Percentiles rank a stretch among this genome's conserved stretches.
Evolutionary conservation across 2,888 invertebrate genomes (phyloP).

Genomic region (Acleris sparsana): DNA sequence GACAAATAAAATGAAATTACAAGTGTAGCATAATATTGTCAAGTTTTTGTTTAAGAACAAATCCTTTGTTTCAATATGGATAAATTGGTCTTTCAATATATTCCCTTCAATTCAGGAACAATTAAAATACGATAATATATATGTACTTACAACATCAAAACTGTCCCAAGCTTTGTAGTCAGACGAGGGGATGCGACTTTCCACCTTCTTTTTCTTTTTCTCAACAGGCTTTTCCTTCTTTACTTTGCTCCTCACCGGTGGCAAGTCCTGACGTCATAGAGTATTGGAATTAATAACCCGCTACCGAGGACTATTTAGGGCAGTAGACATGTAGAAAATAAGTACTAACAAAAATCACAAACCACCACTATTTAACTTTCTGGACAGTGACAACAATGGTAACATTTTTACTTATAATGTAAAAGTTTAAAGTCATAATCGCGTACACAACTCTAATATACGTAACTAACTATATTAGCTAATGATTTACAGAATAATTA

Average conservation of each 20-base stretch:
- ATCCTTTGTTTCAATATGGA: not conserved
- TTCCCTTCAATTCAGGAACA: not conserved
- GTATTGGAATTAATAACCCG: conserved; percentile 35
- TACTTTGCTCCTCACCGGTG: conserved; percentile 80
- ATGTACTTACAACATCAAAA: conserved; percentile 88
- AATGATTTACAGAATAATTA: conserved; percentile 39
- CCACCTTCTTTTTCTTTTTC: conserved; percentile 59
- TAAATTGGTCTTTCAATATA: not conserved
- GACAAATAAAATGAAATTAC: too few species aligned
- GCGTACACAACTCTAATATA: conserved; percentile 9
- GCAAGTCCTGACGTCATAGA: conserved; percentile 68
- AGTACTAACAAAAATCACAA: conserved; percentile 37
- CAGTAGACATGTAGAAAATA: conserved; percentile 38
- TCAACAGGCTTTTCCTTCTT: conserved; percentile 68
- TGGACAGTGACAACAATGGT: conserved; percentile 25
- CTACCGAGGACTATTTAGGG: conserved; percentile 33
- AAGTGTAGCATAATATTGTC: not conserved
- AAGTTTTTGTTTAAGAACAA: not conserved
- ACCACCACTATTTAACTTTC: conserved; percentile 34
- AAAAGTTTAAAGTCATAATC: not conserved
- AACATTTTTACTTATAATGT: conserved; percentile 38
- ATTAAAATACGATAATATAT: not conserved
- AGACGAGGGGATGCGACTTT: conserved; percentile 81
- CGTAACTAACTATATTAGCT: conserved; percentile 31
- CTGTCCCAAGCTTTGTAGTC: conserved; percentile 91